phyloP scores from a whole-genome alignment of 2,888 invertebrate genomes.

The Antheraea yamamai region DNA sequence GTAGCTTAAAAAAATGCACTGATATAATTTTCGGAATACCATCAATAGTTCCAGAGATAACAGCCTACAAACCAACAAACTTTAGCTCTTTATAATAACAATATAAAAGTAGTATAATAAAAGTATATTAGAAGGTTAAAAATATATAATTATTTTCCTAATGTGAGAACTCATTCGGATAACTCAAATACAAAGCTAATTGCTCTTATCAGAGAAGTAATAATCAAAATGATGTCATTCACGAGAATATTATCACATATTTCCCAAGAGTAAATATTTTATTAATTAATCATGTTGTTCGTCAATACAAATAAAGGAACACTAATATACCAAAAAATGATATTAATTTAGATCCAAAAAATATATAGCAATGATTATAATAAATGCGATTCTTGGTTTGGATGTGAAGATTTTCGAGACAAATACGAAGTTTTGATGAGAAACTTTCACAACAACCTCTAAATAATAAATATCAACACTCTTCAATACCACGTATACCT shows the following conservation, averaged over 20 bases:
- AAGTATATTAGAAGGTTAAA: neutral
- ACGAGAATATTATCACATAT: slow-evolving; percentile 14
- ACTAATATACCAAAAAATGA: neutral
- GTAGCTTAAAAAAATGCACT: no score
- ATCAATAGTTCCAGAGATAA: no score
- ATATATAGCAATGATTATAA: neutral
- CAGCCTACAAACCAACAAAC: no score
- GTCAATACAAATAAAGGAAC: slow-evolving; percentile 1
- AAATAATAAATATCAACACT: neutral
- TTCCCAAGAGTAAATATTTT: slow-evolving; percentile 2
- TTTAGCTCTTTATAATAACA: no score
- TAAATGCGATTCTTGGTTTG: neutral
- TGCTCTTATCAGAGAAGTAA: slow-evolving; percentile 34
- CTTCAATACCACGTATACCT: neutral
- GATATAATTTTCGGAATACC: no score
- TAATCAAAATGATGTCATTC: slow-evolving; percentile 30
- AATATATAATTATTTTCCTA: neutral
- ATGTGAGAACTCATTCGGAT: slow-evolving; percentile 14
- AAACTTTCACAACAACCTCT: neutral
- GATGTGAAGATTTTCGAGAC: neutral
- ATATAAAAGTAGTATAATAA: no score
- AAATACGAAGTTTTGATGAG: neutral
- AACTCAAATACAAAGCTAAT: slow-evolving; percentile 27
- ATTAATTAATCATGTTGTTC: slow-evolving; percentile 10
- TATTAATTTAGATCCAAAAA: neutral